Conservation (phyloP, 2,888 invertebrate genomes). For the Imbricaverruca yamaguchii region DNA sequence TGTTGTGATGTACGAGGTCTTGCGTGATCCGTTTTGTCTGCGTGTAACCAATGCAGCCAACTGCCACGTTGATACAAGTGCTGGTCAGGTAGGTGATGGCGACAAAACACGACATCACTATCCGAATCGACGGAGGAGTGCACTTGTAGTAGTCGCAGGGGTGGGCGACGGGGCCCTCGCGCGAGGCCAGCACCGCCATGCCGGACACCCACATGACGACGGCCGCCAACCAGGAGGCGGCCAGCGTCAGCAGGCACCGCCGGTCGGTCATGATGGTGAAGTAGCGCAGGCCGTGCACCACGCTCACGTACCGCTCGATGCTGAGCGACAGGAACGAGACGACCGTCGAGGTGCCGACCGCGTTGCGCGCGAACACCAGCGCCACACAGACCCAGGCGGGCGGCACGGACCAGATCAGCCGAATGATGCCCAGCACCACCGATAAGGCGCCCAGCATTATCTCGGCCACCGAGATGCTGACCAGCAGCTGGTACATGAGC, state of each 20-base stretch:
- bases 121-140: background rate
- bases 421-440: background rate
- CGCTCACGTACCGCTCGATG: background rate
- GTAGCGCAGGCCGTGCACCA: background rate
- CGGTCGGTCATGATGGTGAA: background rate
- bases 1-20: background rate
- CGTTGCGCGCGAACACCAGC: background rate
- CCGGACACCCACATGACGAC: background rate
- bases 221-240: background rate
- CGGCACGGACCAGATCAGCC: background rate
- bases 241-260: background rate
- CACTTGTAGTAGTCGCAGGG: background rate
- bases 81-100: background rate
- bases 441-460: background rate
- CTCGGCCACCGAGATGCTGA: background rate
- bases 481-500: conserved; percentile 7
- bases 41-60: background rate
- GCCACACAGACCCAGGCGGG: background rate
- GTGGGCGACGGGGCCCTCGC: background rate
- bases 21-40: background rate
- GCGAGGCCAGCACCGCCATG: background rate
- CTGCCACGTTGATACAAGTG: background rate
- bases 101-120: background rate
- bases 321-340: background rate
- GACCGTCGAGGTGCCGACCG: background rate